Conservation (phyloP, 2,113 vertebrate species). For the Megatriorchis doriae region DNA sequence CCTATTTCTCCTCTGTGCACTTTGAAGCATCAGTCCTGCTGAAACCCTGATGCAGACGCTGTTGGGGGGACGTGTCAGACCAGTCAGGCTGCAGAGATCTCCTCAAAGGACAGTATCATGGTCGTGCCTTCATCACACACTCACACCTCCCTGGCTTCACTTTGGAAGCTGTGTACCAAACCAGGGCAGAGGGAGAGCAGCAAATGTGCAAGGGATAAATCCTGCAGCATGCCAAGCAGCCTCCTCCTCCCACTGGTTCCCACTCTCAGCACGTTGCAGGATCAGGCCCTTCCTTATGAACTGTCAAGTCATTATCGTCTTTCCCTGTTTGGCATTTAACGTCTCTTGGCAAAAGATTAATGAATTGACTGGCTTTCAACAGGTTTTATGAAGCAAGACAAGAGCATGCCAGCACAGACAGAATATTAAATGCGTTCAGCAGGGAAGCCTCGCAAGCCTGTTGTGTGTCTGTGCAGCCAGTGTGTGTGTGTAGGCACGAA, state of each 20-base stretch:
- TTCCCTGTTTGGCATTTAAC: conserved; percentile 26
- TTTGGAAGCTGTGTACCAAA: neutral
- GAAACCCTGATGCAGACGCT: rapidly evolving
- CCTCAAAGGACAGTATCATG: neutral
- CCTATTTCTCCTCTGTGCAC: neutral
- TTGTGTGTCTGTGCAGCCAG: conserved; percentile 8
- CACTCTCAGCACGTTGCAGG: neutral
- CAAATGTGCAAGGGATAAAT: neutral
- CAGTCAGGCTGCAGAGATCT: neutral
- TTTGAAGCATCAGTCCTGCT: neutral
- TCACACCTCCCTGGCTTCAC: neutral
- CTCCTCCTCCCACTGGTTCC: neutral
- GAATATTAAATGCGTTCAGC: neutral
- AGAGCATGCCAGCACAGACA: conserved; percentile 48
- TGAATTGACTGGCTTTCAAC: conserved; percentile 61
- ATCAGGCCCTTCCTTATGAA: conserved; percentile 18
- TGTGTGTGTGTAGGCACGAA: conserved; percentile 35
- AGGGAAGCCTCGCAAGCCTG: conserved; percentile 22
- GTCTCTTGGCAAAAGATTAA: conserved; percentile 64
- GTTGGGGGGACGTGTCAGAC: rapidly evolving
- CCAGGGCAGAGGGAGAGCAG: neutral
- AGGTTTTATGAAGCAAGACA: conserved; percentile 62
- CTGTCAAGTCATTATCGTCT: conserved; percentile 36
- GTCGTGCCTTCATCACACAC: neutral
- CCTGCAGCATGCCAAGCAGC: neutral